Evolutionary conservation across 2,888 invertebrate genomes (phyloP).

Genomic region (Cephus pulcher): DNA sequence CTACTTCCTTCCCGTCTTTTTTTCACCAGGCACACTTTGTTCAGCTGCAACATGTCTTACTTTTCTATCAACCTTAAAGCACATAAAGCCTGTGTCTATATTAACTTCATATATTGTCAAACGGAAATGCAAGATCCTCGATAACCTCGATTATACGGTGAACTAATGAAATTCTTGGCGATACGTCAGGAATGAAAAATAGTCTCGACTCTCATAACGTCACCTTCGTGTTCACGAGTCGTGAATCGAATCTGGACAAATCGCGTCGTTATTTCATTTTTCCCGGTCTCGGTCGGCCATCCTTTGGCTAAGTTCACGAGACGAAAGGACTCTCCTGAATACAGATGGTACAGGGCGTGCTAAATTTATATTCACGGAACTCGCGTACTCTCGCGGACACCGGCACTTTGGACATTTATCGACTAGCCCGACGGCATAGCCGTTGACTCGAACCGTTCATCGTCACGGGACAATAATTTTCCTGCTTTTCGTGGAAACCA

Average conservation of each 20-base stretch:
- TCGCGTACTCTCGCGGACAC: background rate
- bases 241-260: background rate
- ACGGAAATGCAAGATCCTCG: background rate
- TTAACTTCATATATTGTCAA: background rate
- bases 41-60: background rate
- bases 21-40: no score
- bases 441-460: background rate
- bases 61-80: background rate
- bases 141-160: background rate
- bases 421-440: background rate
- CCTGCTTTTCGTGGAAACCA: background rate
- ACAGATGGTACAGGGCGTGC: background rate
- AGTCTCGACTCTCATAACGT: background rate
- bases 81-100: no score
- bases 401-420: background rate
- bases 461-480: background rate
- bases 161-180: background rate
- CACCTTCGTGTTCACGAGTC: background rate
- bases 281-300: background rate
- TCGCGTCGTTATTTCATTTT: background rate
- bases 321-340: background rate
- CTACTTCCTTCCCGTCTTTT: background rate
- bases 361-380: background rate
- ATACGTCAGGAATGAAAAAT: background rate
- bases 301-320: background rate